Conservation (phyloP, 2,888 invertebrate genomes). For the Masnerella sp. region DNA sequence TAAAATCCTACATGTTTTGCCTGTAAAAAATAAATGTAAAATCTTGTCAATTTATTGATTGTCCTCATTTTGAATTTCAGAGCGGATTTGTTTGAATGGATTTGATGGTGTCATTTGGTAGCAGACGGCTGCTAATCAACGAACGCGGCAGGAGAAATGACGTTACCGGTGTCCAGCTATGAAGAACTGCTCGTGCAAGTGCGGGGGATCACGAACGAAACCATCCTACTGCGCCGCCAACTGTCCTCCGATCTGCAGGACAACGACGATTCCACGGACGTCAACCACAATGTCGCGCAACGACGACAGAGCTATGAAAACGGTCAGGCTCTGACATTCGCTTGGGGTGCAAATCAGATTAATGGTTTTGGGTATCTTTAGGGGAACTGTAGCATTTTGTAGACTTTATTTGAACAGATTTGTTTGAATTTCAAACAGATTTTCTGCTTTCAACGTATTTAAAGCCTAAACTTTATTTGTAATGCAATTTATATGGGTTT, state of each 20-base stretch:
- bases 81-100: constrained; percentile 64
- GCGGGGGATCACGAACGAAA: constrained; percentile 80
- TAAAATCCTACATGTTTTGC: no score
- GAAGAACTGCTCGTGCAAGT: constrained; percentile 81
- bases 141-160: constrained; percentile 77
- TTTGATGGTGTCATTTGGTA: constrained; percentile 51
- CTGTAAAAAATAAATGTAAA: no score
- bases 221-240: constrained; percentile 80
- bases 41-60: no score
- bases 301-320: constrained; percentile 67
- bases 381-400: no score
- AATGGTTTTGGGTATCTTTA: no score
- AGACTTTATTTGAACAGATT: no score
- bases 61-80: constrained; percentile 47
- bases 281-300: constrained; percentile 72
- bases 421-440: no score
- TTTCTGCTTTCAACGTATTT: no score
- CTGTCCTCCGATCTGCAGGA: constrained; percentile 75
- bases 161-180: constrained; percentile 82
- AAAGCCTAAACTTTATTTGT: no score
- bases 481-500: no score
- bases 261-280: constrained; percentile 70
- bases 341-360: constrained; percentile 29
- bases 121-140: constrained; percentile 65
- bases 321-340: constrained; percentile 59